Evolutionary conservation across 2,888 invertebrate species (phyloP).

Genomic region (Pantelozetes paolii): DNA sequence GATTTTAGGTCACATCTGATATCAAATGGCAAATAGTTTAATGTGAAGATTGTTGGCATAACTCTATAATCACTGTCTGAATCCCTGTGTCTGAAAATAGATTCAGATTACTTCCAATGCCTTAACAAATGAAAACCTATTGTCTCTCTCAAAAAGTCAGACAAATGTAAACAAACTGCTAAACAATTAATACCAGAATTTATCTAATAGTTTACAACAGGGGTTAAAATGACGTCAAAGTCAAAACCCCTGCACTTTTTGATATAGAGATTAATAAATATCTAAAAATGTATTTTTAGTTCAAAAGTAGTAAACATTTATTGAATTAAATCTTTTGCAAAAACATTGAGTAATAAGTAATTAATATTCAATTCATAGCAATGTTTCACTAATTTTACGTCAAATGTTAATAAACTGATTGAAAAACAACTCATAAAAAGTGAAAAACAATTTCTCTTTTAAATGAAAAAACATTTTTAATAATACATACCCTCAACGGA

Average conservation of each 20-base stretch:
- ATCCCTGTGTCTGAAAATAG: not conserved
- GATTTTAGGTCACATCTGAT: not conserved
- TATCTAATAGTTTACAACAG: not conserved
- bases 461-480: not conserved
- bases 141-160: not conserved
- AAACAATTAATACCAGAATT: not conserved
- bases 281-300: not conserved
- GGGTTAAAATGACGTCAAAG: too few relatives aligned
- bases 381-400: not conserved
- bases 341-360: not conserved
- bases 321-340: too few relatives aligned
- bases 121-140: not conserved
- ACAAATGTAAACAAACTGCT: not conserved
- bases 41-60: not conserved
- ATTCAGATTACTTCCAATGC: not conserved
- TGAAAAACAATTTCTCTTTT: not conserved
- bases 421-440: not conserved
- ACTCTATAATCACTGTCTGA: not conserved
- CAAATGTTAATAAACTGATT: not conserved
- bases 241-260: too few relatives aligned
- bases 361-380: not conserved
- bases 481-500: constrained; percentile 30
- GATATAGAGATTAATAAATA: not conserved
- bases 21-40: not conserved
- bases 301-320: not conserved